Conservation (phyloP, 2,797 vertebrate species). For the Enteromius radiatus region DNA sequence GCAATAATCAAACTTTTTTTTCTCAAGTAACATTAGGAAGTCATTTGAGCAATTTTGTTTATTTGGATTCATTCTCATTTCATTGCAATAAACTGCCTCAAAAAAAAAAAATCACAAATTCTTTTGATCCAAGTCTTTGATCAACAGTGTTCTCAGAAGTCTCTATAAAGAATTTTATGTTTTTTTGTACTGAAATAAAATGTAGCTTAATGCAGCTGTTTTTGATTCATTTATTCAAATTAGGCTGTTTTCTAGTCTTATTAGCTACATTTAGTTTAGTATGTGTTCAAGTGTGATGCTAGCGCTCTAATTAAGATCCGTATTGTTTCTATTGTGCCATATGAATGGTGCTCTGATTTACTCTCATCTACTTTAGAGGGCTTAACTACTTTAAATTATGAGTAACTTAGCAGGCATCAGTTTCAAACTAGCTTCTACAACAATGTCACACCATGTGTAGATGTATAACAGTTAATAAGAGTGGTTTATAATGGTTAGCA, state of each 20-base stretch:
- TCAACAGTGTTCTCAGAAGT: constrained; percentile 5
- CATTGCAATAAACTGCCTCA: not conserved
- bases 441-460: not conserved
- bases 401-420: not conserved
- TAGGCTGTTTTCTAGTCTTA: not conserved
- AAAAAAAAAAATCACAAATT: not conserved
- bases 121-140: constrained; percentile 34
- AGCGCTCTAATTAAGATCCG: not conserved
- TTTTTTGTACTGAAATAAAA: constrained; percentile 1
- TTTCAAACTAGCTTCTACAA: not conserved
- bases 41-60: constrained; percentile 6
- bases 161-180: not conserved
- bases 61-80: not conserved
- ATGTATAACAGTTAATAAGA: constrained; percentile 3
- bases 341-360: constrained; percentile 12
- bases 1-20: not conserved
- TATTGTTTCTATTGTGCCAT: not conserved
- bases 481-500: not conserved
- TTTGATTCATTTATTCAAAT: not conserved
- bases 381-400: not conserved
- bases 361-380: not conserved
- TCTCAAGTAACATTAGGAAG: not conserved
- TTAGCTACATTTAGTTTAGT: constrained; percentile 1
- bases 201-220: not conserved
- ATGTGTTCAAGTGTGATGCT: not conserved